Evolutionary conservation across 2,888 invertebrate genomes (phyloP).

Genomic region (Meiosimyza platycephala): DNA sequence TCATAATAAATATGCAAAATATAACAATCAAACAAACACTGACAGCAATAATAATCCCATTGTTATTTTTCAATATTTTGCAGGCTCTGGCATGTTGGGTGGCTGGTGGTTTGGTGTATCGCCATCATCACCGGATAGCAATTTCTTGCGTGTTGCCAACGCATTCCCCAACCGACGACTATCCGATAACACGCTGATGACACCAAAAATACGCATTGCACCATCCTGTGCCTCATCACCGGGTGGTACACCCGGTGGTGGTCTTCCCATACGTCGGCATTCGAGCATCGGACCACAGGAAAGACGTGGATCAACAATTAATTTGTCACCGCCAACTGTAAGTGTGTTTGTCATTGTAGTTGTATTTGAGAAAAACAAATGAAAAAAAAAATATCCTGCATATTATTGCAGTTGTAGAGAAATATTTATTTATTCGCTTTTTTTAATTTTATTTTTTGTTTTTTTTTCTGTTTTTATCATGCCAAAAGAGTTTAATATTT

Average conservation of each 20-base stretch:
- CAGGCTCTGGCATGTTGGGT: slow-evolving; percentile 75
- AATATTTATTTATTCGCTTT: slow-evolving; percentile 25
- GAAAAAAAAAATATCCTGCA: not conserved
- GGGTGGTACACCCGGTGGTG: slow-evolving; percentile 77
- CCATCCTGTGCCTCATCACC: slow-evolving; percentile 90
- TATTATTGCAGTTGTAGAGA: slow-evolving; percentile 3
- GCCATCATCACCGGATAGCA: slow-evolving; percentile 85
- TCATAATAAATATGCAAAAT: not conserved
- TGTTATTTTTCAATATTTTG: slow-evolving; percentile 34
- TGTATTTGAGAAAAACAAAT: slow-evolving; percentile 6
- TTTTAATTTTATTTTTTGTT: not conserved
- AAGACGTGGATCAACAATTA: slow-evolving; percentile 83
- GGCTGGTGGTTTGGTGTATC: slow-evolving; percentile 89
- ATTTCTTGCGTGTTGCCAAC: slow-evolving; percentile 85
- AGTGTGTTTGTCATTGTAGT: slow-evolving; percentile 65
- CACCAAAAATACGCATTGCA: slow-evolving; percentile 88
- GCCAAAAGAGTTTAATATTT: not conserved
- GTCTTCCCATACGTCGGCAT: slow-evolving; percentile 87
- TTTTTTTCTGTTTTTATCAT: slow-evolving; percentile 21
- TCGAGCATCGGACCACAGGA: slow-evolving; percentile 93
- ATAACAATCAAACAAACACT: not conserved
- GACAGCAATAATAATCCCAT: slow-evolving; percentile 11
- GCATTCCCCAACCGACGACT: slow-evolving; percentile 88
- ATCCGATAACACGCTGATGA: slow-evolving; percentile 92
- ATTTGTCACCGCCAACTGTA: slow-evolving; percentile 91